Evolutionary conservation across 2,113 vertebrate species (phyloP).

Genomic region (Psittacus erithacus): DNA sequence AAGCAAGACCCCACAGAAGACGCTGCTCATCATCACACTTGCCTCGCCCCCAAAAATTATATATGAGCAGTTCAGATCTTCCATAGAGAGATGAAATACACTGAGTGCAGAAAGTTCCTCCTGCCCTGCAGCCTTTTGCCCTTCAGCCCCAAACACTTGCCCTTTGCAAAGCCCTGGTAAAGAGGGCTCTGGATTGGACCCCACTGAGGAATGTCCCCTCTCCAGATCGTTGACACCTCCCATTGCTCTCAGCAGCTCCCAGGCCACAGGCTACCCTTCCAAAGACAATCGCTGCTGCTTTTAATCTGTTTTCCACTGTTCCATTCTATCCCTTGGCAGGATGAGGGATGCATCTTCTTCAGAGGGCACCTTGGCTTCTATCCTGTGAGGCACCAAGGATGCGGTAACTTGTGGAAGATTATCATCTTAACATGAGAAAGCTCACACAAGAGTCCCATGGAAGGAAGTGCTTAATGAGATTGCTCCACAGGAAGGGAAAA

Average conservation of each 20-base stretch:
- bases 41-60: not conserved
- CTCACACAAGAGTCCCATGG: not conserved
- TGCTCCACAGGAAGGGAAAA: not conserved
- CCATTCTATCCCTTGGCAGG: not conserved
- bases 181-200: not conserved
- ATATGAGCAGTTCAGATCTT: not conserved
- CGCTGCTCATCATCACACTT: not conserved
- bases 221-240: not conserved
- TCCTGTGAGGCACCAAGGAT: not conserved
- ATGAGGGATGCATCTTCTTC: not conserved
- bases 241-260: not conserved
- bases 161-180: not conserved
- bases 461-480: not conserved
- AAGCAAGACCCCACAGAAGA: not conserved
- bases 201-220: fast-evolving
- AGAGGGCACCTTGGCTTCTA: not conserved
- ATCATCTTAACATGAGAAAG: not conserved
- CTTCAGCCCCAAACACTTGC: not conserved
- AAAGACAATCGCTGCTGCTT: not conserved
- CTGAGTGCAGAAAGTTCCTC: not conserved
- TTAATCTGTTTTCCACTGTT: not conserved
- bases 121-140: not conserved
- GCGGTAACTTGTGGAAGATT: not conserved
- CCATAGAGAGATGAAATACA: not conserved
- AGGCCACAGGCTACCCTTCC: fast-evolving